Conservation (phyloP, 1,140 invertebrate genomes). For the Papilio glaucus region DNA sequence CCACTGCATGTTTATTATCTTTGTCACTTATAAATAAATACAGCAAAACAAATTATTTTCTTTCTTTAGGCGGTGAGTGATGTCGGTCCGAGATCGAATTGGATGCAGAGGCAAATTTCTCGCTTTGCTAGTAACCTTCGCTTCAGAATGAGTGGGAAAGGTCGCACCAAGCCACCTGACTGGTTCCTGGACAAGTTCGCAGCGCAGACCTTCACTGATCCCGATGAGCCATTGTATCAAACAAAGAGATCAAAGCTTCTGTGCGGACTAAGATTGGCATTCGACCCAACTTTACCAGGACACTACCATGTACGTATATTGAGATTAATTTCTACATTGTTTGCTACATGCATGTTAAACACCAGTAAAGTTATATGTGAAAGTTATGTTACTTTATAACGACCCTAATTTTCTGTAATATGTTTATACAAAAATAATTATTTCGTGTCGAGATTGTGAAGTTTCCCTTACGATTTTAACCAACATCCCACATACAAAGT, state of each 20-base stretch:
- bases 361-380: too few species aligned
- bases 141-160: slow-evolving; percentile 53
- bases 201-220: slow-evolving; percentile 70
- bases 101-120: slow-evolving; percentile 52
- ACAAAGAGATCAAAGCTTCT: slow-evolving; percentile 74
- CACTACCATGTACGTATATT: slow-evolving; percentile 83
- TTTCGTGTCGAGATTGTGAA: too few species aligned
- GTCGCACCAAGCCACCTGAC: slow-evolving; percentile 80
- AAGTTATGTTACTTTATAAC: too few species aligned
- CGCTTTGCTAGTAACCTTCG: slow-evolving; percentile 52
- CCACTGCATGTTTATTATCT: too few species aligned
- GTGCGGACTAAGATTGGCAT: slow-evolving; percentile 84
- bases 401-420: too few species aligned
- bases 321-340: too few species aligned
- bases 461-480: too few species aligned
- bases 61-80: slow-evolving; percentile 49
- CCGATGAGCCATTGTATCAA: slow-evolving; percentile 77
- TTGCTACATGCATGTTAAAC: too few species aligned
- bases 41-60: not conserved
- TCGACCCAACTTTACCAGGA: slow-evolving; percentile 85
- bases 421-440: too few species aligned
- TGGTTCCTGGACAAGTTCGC: slow-evolving; percentile 86
- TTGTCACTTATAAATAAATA: too few species aligned
- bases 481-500: too few species aligned
- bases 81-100: slow-evolving; percentile 43